These are phyloP conservation scores for Microcebus murinus DNA, from an alignment of 2,113 vertebrate genomes.

Conservation along the genomic window DNA sequence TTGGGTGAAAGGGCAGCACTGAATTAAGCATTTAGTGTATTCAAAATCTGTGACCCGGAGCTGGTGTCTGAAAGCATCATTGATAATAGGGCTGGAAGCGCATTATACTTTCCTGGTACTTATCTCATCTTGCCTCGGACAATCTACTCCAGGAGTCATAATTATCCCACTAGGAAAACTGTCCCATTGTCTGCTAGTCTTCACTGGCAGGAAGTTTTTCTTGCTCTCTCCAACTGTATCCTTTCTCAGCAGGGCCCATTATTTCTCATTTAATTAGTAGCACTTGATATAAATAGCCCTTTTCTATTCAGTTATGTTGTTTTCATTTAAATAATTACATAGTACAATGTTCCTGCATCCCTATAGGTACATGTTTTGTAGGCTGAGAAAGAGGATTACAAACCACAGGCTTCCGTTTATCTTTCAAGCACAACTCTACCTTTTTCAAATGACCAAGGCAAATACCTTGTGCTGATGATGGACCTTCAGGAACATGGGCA, in stretches of 20 bases:
- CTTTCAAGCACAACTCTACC: neutral
- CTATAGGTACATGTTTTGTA: neutral
- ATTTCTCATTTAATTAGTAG: conserved; percentile 79
- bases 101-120: conserved; percentile 64
- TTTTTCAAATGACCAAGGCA: neutral
- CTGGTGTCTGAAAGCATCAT: conserved; percentile 74
- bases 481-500: neutral
- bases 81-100: conserved; percentile 67
- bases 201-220: conserved; percentile 59
- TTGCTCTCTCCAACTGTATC: conserved; percentile 52
- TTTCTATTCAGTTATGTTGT: conserved; percentile 70
- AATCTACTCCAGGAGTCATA: conserved; percentile 63
- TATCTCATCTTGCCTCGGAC: conserved; percentile 52
- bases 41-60: conserved; percentile 36
- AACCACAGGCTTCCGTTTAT: neutral
- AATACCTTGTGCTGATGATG: neutral
- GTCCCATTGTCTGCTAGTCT: conserved; percentile 55
- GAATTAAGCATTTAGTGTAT: conserved; percentile 74
- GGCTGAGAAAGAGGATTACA: neutral
- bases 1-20: neutral
- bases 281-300: conserved; percentile 62
- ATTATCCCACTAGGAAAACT: conserved; percentile 76
- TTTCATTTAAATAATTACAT: conserved; percentile 72
- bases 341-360: neutral
- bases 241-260: conserved; percentile 68